Evolutionary conservation across 2,113 vertebrate genomes (phyloP), one percentile per base, ranked within the genome.

Genomic region (Chelonoidis abingdonii): DNA sequence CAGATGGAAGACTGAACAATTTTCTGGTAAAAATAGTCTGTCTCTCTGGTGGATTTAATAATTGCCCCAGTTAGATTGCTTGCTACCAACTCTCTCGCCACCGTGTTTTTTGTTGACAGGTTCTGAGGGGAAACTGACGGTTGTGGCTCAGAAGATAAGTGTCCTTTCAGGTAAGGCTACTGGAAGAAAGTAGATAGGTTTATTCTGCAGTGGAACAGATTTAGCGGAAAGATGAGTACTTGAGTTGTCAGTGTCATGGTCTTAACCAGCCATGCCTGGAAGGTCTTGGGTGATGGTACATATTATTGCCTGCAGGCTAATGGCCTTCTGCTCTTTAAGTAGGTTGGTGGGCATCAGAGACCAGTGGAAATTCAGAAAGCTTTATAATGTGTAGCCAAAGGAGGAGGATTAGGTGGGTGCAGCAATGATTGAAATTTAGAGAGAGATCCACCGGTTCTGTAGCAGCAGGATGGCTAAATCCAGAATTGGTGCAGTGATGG

Each of bases 131-230:
- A 99, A 99, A 93, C 99, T 99, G 79, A 99, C 99, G 1, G 95
- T 99, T 85, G 98, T 99, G 75, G 99, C 99, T 90, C 99, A 99
- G 97, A 99, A 99, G 98, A 99, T 99, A 92, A 99, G 98, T 14
- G 98, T 99, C 75, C 98, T 99, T 95, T 99, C 99, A 98, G 99
- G 99, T 99, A 98, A 90, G 59, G 35, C 52, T 81, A 2, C n/a
- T 80, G 8, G 62, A 75, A 85, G 65, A 88, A 88, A 87, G 14
- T 25, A 47, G 84, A 82, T 57, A 72, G 17, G 35, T 53, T 84
- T 49, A 38, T 94, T 82, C 49, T 72, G 2, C 62, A 10, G 27
- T 84, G 50, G 86, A 80, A 88, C 16, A 95, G 78, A 59, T 83
- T 31, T 31, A 88, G 85, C 86, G 89, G 52, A 83, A 91, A n/a